These are phyloP conservation scores for Mesorhabditis sp. DNA, from an alignment of 2,888 invertebrate species.

Conservation along the genomic window DNA sequence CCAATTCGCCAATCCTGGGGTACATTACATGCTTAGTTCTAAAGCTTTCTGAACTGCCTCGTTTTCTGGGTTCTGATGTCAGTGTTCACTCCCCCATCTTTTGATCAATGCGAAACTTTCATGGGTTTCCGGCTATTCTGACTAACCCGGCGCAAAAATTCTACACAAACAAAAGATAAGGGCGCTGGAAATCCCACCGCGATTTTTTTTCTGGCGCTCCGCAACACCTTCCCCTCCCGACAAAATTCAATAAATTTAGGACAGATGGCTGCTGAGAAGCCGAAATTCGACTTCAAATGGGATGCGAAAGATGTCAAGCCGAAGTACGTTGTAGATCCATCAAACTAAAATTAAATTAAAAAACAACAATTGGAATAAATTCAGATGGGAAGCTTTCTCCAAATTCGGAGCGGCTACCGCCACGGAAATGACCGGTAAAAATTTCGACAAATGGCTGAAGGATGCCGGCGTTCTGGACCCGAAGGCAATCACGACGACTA, in stretches of 20 bases:
- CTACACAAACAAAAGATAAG: too few relatives aligned
- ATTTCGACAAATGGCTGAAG: conserved; percentile 58
- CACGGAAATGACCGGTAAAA: conserved; percentile 57
- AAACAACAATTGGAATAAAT: conserved; percentile 16
- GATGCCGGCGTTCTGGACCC: conserved; percentile 53
- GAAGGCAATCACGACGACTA: conserved; percentile 51
- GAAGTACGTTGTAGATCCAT: conserved; percentile 19
- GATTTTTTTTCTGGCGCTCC: neutral
- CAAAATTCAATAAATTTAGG: neutral
- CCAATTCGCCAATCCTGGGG: too few relatives aligned
- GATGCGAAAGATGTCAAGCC: conserved; percentile 43
- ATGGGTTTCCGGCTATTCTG: too few relatives aligned
- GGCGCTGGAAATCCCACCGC: too few relatives aligned
- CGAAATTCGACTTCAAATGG: conserved; percentile 42
- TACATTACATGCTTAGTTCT: too few relatives aligned
- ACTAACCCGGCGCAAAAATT: too few relatives aligned
- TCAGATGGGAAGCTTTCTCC: conserved; percentile 51
- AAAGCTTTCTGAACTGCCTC: too few relatives aligned
- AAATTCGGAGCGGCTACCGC: conserved; percentile 54
- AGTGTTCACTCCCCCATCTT: too few relatives aligned
- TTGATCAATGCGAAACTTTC: too few relatives aligned
- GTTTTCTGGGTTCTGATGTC: too few relatives aligned
- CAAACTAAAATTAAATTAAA: neutral
- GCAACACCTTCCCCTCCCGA: neutral
- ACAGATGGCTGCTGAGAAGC: conserved; percentile 25